These are phyloP conservation scores for Eucidaris tribuloides DNA, from an alignment of 35 echinoderm and acorn worm species.

Conservation along the genomic window DNA sequence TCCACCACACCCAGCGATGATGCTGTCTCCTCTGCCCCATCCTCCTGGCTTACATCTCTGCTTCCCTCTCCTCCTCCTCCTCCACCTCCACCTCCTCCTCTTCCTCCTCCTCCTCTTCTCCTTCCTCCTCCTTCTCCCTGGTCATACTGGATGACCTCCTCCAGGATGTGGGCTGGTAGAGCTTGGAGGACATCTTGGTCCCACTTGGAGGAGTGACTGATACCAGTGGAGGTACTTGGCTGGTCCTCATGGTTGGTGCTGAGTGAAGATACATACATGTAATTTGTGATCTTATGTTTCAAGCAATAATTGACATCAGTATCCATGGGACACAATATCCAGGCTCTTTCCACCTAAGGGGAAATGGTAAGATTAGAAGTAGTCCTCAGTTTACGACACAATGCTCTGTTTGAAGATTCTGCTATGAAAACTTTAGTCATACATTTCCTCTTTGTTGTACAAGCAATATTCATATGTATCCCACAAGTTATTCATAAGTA, in stretches of 20 bases:
- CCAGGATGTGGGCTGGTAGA: conserved; percentile 59
- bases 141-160: conserved; percentile 64
- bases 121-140: conserved; percentile 18
- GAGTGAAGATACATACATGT: no score
- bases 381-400: no score
- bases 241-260: no score
- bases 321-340: not conserved
- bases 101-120: not conserved
- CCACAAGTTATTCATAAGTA: no score
- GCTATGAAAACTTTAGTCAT: no score
- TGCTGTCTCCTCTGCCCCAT: not conserved
- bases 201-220: not conserved
- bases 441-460: no score
- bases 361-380: no score
- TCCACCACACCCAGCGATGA: conserved; percentile 31
- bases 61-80: not conserved
- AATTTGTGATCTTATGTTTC: no score
- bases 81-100: not conserved
- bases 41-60: not conserved
- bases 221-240: conserved; percentile 31
- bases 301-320: no score
- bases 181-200: conserved; percentile 60
- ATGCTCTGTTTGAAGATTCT: no score
- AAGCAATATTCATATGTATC: no score
- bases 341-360: no score